Evolutionary conservation across 2,888 invertebrate genomes (phyloP).

Genomic region (Linnaemya tessellans): DNA sequence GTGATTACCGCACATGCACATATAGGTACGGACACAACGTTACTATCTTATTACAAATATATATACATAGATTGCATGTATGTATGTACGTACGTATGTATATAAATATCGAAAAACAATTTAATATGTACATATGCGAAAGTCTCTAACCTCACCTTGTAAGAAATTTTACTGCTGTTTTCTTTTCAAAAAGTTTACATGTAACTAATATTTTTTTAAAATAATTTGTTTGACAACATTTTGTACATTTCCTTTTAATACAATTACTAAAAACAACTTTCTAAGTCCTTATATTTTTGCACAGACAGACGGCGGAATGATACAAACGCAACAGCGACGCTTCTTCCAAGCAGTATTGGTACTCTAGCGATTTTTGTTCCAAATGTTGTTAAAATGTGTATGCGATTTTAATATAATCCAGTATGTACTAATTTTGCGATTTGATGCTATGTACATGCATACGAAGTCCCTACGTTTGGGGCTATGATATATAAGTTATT

Average conservation of each 20-base stretch:
- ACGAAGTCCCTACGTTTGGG: no score
- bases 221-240: background rate
- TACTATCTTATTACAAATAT: no score
- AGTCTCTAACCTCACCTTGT: slow-evolving; percentile 44
- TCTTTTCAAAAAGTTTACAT: background rate
- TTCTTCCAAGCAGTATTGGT: background rate
- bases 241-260: background rate
- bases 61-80: background rate
- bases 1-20: no score
- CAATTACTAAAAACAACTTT: slow-evolving; percentile 13
- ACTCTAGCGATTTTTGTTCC: background rate
- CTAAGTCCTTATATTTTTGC: slow-evolving; percentile 5
- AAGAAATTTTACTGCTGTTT: slow-evolving; percentile 20
- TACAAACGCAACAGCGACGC: slow-evolving; percentile 32
- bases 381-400: background rate
- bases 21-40: no score
- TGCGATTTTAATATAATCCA: no score
- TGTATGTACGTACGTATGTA: background rate
- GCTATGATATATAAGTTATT: no score
- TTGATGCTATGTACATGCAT: no score
- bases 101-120: background rate
- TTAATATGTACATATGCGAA: background rate
- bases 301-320: slow-evolving; percentile 58
- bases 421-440: no score
- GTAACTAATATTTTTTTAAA: background rate